Base-by-base conservation (phyloP, 1,140 invertebrate genomes). In the Pseudomyrmex gracilis region DNA sequence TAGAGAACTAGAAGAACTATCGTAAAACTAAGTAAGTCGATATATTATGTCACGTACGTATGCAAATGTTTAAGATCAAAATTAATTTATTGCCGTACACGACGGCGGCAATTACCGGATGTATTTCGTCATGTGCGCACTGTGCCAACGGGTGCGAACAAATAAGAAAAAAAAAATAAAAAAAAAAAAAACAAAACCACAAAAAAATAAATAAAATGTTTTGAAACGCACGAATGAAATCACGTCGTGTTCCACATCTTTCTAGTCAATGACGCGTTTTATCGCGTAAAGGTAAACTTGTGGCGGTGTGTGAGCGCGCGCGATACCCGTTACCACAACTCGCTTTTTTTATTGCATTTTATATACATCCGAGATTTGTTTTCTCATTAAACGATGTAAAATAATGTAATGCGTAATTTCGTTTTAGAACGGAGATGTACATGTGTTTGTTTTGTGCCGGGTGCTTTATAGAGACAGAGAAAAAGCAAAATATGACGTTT, bases 241-340 rank as follows among this genome's bases (percentile, higher is more conserved):
- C 67, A 58, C 55, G 61, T 58, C 51, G 34, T 10, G 47, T 67
- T 63, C 57, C 43, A 20, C 24, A 45, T 83, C 64, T 78, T 15
- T 57, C 55, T 24, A 60, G 67, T 63, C 84, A 74, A 80, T 43
- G 73, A 78, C 68, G 63, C 51, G 12, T 57, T 74, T n/a, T 63
- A 24, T 24, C 20, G 10, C 49, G 12, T 58, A 74, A 20, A 51
- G 43, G 45, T 58, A n/a, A 68, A 45, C 24, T 12, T 7, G n/a
- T 34, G 22, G 13, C n/a, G 47, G 22, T 66, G 22, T 66, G 53
- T 22, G 51, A 43, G 70, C 55, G 64, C 77, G 64, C 77, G 60
- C 51, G 58, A 76, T 34, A 34, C 34, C 67, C 70, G 83, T 86
- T 86, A 47, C 45, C n/a, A 74, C n/a, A 74, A 70, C 58, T 87